Base-by-base conservation (phyloP, 2,888 invertebrate genomes). In the Drosophila buzzatii region DNA sequence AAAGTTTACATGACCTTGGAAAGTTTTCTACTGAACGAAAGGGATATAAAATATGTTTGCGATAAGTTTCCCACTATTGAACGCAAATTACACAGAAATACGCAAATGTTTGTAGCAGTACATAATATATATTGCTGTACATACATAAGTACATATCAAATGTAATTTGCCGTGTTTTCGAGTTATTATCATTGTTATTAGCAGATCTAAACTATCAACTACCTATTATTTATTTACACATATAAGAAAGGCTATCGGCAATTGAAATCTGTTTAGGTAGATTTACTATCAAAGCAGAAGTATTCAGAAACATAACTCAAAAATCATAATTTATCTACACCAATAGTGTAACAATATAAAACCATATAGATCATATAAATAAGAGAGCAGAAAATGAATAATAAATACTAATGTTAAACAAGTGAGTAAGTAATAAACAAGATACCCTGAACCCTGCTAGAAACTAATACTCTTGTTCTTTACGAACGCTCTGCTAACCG, bases 1-100 rank as follows among this genome's bases (percentile, higher is more conserved):
- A 77, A 77, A 77, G 67, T 76, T 77, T 76, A 56, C 62, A 64
- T 76, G 81, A 83, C 83, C 81, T 81, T 81, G 81, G 62, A 75
- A 81, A 81, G 72, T 53, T 81, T 77, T 78, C 41, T 55, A 72
- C 72, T 78, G 69, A 67, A 45, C 52, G 58, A 77, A 75, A 80
- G 72, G 75, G 75, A 75, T 75, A 75, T 77, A 68, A 81, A 69
- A 80, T 81, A 77, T 74, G 62, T 53, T 80, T 58, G 64, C 61
- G 55, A 58, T 62, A 82, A 80, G 74, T 82, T 80, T 71, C 5
- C 37, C 9, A 35, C 52, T 23, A 37, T 53, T 35, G 52, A 53
- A 37, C 20, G 16, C 8, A 53, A 31, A 41, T 56, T 9, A 23
- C 23, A 23, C n/a, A 27, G 18, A 33, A n/a, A 23, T 27, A 39